phyloP scores from a whole-genome alignment of 2,888 invertebrate genomes.

The Dicycla oo region DNA sequence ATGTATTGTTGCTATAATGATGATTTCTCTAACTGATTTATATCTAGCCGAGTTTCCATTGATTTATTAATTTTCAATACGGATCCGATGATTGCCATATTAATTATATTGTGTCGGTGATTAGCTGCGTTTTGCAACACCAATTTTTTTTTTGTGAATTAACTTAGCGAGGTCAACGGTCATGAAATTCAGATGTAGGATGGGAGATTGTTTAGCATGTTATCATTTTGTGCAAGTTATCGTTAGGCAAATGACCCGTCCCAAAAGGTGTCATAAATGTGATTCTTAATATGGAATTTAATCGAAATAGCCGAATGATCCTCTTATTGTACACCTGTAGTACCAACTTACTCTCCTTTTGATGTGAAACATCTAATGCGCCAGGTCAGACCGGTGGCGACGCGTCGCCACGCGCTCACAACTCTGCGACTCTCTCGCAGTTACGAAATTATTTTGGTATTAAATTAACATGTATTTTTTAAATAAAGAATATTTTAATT shows the following conservation, averaged over 20 bases:
- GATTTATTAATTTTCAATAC: constrained; percentile 38
- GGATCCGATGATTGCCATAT: constrained; percentile 27
- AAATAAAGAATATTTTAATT: no score
- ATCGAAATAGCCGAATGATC: background rate
- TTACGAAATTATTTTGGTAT: no score
- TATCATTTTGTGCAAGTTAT: background rate
- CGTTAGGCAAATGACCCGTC: background rate
- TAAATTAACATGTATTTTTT: no score
- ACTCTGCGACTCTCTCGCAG: no score
- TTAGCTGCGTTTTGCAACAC: constrained; percentile 33
- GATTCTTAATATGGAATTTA: background rate
- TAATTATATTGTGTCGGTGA: constrained; percentile 47
- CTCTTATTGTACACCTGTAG: background rate
- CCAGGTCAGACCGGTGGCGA: no score
- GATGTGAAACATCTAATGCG: no score
- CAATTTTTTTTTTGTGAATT: constrained; percentile 1
- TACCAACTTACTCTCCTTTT: background rate
- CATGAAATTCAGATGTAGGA: background rate
- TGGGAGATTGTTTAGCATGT: background rate
- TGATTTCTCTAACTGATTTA: constrained; percentile 54
- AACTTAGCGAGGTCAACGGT: constrained; percentile 3
- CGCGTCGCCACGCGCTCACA: no score
- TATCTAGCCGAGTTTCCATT: constrained; percentile 40
- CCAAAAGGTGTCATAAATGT: background rate
- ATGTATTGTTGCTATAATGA: constrained; percentile 14